phyloP scores from a whole-genome alignment of 30 jellyfish, hydroid and myxozoan genomes.

The Aurelia aurita region DNA sequence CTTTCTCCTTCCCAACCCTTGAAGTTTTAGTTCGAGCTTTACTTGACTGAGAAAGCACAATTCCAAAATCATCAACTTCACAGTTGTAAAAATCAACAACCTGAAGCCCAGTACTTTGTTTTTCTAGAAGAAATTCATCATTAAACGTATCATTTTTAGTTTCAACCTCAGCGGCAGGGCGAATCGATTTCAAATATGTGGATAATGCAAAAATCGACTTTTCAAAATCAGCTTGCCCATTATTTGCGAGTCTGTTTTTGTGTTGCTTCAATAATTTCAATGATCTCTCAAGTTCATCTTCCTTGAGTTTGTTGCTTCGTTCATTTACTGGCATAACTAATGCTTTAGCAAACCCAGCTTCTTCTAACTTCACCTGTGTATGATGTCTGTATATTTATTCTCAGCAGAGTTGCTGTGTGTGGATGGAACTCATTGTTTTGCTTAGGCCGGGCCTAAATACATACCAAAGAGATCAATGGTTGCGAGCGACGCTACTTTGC shows the following conservation, averaged over 20 bases:
- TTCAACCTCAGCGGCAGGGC: constrained; percentile 66
- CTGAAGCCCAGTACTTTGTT: constrained; percentile 22
- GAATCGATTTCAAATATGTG: constrained; percentile 68
- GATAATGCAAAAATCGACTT: constrained; percentile 75
- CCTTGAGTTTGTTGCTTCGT: constrained; percentile 12
- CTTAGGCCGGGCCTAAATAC: background rate
- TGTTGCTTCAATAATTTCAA: constrained; percentile 58
- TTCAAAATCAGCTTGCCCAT: constrained; percentile 68
- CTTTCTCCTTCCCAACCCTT: constrained; percentile 60
- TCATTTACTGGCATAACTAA: constrained; percentile 55
- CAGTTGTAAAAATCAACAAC: constrained; percentile 77
- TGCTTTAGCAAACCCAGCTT: background rate
- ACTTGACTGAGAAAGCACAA: constrained; percentile 66
- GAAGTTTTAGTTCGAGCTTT: constrained; percentile 53
- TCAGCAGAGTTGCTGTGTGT: too few relatives aligned
- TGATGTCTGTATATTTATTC: too few relatives aligned
- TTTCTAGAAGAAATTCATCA: constrained; percentile 43
- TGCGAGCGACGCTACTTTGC: constrained; percentile 57
- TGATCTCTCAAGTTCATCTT: constrained; percentile 60
- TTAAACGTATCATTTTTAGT: constrained; percentile 15
- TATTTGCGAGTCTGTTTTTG: constrained; percentile 32
- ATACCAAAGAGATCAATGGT: constrained; percentile 7
- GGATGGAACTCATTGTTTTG: background rate
- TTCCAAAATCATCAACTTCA: constrained; percentile 75
- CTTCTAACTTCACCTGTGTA: background rate